Evolutionary conservation across 2,113 vertebrate species (phyloP).

Genomic region (Mormyrus iriodes): DNA sequence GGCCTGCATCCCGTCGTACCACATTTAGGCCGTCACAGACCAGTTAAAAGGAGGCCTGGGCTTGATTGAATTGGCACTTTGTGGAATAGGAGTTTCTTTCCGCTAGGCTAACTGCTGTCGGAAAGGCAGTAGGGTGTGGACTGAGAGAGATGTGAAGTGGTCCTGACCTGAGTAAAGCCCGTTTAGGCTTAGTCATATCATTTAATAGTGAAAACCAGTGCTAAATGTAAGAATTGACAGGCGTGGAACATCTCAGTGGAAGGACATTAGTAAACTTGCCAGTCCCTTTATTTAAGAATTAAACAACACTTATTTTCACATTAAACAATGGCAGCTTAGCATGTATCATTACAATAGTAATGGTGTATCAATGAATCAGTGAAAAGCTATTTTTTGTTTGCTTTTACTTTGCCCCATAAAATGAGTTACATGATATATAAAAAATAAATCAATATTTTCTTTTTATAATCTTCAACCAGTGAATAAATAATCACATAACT

Average conservation of each 20-base stretch:
- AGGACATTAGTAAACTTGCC: neutral
- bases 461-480: neutral
- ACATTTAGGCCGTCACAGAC: neutral
- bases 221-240: neutral
- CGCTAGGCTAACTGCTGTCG: neutral
- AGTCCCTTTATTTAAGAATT: neutral
- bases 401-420: neutral
- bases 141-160: neutral
- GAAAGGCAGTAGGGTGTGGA: neutral
- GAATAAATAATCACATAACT: neutral
- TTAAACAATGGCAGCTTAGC: neutral
- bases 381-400: neutral
- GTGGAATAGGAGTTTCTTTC: constrained; percentile 22
- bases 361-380: neutral
- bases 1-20: neutral
- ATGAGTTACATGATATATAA: neutral
- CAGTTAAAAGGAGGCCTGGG: constrained; percentile 8
- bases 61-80: constrained; percentile 27
- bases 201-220: neutral
- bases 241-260: neutral
- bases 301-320: neutral
- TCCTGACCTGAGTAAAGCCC: neutral
- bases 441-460: no score
- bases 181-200: neutral
- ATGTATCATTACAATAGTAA: neutral